These are phyloP conservation scores for Pangasius sanitwongsei DNA, from an alignment of 2,797 vertebrate genomes.

Conservation along the genomic window DNA sequence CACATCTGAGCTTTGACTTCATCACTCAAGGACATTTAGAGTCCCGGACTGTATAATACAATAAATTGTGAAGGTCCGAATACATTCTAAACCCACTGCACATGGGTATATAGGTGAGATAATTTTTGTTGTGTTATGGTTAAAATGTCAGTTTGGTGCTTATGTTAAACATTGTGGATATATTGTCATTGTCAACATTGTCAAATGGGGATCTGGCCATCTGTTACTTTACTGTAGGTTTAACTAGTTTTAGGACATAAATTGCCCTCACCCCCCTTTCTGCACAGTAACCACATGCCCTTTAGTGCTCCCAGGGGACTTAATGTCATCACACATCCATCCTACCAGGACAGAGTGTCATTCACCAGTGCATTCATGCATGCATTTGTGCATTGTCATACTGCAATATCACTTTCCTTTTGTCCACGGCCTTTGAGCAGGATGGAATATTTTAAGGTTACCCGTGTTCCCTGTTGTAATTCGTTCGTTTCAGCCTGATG, in stretches of 20 bases:
- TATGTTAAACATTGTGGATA: neutral
- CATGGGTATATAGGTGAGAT: neutral
- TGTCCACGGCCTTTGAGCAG: constrained; percentile 43
- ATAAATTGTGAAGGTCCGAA: neutral
- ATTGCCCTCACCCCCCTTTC: neutral
- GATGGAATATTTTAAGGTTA: constrained; percentile 34
- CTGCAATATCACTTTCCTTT: constrained; percentile 57
- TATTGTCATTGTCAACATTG: neutral
- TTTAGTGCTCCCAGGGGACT: neutral
- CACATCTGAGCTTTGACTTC: neutral
- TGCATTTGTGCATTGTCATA: neutral
- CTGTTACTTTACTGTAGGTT: neutral
- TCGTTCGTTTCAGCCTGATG: constrained; percentile 33
- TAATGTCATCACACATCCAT: constrained; percentile 8
- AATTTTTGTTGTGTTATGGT: neutral
- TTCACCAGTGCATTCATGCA: neutral
- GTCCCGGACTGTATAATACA: neutral
- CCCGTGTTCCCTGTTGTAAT: constrained; percentile 22
- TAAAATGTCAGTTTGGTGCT: neutral
- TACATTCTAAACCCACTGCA: neutral
- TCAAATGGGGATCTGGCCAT: neutral
- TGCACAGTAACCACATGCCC: neutral
- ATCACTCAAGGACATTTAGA: neutral
- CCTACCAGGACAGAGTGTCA: neutral
- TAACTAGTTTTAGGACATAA: neutral